These are phyloP conservation scores for Sebastiscus tertius DNA, from an alignment of 2,797 vertebrate genomes.

Conservation along the genomic window DNA sequence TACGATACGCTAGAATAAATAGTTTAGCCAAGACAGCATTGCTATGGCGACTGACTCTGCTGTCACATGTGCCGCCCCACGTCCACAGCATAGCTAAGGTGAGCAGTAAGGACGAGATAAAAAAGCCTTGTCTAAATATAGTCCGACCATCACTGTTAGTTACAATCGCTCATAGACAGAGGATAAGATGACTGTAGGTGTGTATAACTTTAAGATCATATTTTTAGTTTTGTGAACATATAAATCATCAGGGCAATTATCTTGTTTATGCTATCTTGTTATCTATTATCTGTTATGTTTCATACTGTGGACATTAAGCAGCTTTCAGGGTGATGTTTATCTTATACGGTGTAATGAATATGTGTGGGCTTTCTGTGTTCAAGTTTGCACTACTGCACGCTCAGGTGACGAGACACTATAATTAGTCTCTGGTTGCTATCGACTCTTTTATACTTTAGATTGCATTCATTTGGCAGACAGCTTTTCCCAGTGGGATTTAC, in stretches of 20 bases:
- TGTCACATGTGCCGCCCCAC: constrained; percentile 44
- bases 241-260: constrained; percentile 3
- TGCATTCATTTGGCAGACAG: neutral
- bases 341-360: neutral
- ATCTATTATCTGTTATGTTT: neutral
- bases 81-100: constrained; percentile 59
- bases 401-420: constrained; percentile 13
- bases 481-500: neutral
- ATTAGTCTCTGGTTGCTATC: constrained; percentile 1
- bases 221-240: constrained; percentile 1
- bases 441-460: neutral
- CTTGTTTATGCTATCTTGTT: neutral
- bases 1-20: constrained; percentile 44
- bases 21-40: constrained; percentile 40
- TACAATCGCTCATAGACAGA: constrained; percentile 31
- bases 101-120: constrained; percentile 45
- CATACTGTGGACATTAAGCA: neutral
- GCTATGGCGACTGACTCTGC: constrained; percentile 41
- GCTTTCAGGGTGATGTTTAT: neutral
- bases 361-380: neutral
- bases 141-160: constrained; percentile 40
- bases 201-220: neutral
- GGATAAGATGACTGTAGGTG: constrained; percentile 16
- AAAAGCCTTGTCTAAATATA: constrained; percentile 68
- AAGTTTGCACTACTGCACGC: neutral